These are phyloP conservation scores for Zoanthus sociatus DNA, from an alignment of 92 coral and sea anemone species.

Conservation along the genomic window DNA sequence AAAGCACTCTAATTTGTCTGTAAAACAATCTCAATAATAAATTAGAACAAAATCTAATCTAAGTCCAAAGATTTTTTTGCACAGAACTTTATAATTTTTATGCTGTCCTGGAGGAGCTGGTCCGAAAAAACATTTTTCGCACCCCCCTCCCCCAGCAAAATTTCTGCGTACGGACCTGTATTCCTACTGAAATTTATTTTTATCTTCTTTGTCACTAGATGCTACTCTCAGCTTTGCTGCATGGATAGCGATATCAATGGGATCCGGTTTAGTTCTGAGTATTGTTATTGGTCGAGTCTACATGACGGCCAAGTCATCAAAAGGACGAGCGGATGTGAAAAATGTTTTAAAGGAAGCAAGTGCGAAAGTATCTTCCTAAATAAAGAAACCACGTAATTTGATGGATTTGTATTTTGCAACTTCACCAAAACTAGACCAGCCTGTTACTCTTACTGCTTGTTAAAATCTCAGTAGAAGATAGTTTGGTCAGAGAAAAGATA, in stretches of 20 bases:
- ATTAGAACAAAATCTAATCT: too few relatives aligned
- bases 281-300: conserved; percentile 81
- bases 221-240: conserved; percentile 81
- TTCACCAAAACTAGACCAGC: background rate
- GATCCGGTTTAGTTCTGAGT: conserved; percentile 79
- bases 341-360: conserved; percentile 62
- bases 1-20: too few relatives aligned
- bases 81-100: too few relatives aligned
- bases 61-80: too few relatives aligned
- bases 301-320: conserved; percentile 76
- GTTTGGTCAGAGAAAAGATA: too few relatives aligned
- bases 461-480: too few relatives aligned
- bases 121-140: too few relatives aligned
- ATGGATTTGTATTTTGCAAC: background rate
- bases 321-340: conserved; percentile 76
- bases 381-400: background rate
- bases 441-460: background rate
- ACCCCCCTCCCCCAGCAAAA: too few relatives aligned
- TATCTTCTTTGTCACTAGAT: conserved; percentile 54
- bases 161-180: too few relatives aligned
- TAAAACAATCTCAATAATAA: too few relatives aligned
- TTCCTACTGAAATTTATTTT: background rate
- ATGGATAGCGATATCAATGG: conserved; percentile 94
- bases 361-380: conserved; percentile 21
- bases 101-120: too few relatives aligned